A percentile compares a stretch with the other conserved stretches of the same genome.
phyloP scores from a whole-genome alignment of 2,797 vertebrate species.

The Heterohyrax brucei region DNA sequence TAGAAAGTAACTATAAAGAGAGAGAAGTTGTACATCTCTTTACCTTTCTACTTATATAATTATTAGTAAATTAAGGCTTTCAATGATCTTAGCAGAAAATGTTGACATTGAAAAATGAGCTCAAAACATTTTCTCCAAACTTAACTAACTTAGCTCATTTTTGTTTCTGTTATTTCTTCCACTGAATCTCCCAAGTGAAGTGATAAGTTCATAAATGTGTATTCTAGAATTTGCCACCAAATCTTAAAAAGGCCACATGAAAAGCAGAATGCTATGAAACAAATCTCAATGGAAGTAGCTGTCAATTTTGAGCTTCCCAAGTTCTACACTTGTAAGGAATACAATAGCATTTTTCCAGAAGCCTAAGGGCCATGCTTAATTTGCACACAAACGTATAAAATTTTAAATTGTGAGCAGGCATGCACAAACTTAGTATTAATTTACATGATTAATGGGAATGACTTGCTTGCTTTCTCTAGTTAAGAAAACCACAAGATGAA shows the following conservation, averaged over 20 bases:
- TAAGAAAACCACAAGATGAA: slow-evolving; percentile 42
- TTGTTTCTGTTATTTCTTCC: slow-evolving; percentile 58
- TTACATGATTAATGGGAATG: slow-evolving; percentile 61
- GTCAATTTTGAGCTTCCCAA: slow-evolving; percentile 61
- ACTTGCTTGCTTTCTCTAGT: slow-evolving; percentile 61
- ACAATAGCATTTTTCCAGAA: slow-evolving; percentile 46
- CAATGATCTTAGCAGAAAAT: slow-evolving; percentile 41
- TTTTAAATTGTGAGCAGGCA: slow-evolving; percentile 37
- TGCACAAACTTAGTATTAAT: background rate
- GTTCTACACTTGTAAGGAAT: slow-evolving; percentile 21
- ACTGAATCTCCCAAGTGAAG: background rate
- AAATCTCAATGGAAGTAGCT: slow-evolving; percentile 55
- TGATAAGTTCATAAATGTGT: slow-evolving; percentile 50
- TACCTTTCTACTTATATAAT: slow-evolving; percentile 50
- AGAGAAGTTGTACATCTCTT: background rate
- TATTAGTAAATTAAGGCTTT: slow-evolving; percentile 56
- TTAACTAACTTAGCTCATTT: slow-evolving; percentile 11
- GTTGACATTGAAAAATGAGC: slow-evolving; percentile 55
- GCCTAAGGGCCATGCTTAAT: slow-evolving; percentile 62
- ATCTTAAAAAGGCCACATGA: slow-evolving; percentile 35
- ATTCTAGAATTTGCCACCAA: slow-evolving; percentile 58
- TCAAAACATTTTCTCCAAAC: slow-evolving; percentile 63
- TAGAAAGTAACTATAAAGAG: background rate
- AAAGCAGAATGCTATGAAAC: slow-evolving; percentile 52
- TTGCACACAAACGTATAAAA: slow-evolving; percentile 68